A percentile compares a stretch with the other conserved stretches of the same genome.
Conservation (phyloP, 2,113 vertebrate genomes). For the Calidris pugnax region DNA sequence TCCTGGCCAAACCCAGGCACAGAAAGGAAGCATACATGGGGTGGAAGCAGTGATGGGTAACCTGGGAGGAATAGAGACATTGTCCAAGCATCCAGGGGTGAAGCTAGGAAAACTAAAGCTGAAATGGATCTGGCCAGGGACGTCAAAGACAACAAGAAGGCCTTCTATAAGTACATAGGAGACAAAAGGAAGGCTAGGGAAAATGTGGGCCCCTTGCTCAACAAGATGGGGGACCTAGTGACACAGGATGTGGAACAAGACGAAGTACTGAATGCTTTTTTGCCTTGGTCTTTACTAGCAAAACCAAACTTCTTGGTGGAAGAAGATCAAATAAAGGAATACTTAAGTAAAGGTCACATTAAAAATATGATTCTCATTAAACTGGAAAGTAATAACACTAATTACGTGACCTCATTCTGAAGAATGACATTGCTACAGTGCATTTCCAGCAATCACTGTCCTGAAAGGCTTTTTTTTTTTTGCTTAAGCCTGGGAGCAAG, state of each 20-base stretch:
- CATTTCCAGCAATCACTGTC: not conserved
- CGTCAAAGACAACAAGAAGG: not conserved
- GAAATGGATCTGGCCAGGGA: not conserved
- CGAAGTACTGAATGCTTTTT: not conserved
- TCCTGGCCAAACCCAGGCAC: not conserved
- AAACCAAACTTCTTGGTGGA: not conserved
- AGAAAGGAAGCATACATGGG: not conserved
- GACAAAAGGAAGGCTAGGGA: not conserved
- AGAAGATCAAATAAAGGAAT: not conserved
- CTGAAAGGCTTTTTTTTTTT: not conserved
- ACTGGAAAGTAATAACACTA: not conserved
- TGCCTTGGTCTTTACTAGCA: not conserved
- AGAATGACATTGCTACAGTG: not conserved
- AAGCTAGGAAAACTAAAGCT: not conserved
- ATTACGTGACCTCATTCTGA: not conserved
- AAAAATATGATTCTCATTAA: not conserved
- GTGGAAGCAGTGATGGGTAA: not conserved
- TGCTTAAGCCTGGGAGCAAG: not conserved
- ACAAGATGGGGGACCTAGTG: not conserved
- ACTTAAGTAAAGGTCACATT: not conserved
- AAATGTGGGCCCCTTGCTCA: not conserved
- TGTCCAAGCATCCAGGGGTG: not conserved
- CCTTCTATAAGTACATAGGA: not conserved
- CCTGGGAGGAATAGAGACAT: not conserved
- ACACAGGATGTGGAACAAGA: not conserved